These are phyloP conservation scores for Catamblyrhynchus diadema DNA, from an alignment of 2,797 vertebrate species.

Conservation along the genomic window DNA sequence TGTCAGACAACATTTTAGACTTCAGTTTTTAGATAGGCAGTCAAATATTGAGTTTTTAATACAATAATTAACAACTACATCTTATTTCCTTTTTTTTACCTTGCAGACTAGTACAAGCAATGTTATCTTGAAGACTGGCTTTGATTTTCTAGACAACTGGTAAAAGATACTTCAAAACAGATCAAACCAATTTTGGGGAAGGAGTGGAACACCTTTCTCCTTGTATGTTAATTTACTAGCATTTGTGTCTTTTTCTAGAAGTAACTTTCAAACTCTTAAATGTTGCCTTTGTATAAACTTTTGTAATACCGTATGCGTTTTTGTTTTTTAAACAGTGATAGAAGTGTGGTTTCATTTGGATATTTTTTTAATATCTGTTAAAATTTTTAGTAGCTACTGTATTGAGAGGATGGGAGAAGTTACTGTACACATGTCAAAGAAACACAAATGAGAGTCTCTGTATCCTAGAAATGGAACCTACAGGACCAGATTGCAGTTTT, in stretches of 20 bases:
- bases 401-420: background rate
- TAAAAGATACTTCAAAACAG: conserved; percentile 72
- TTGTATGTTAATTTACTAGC: conserved; percentile 49
- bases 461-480: background rate
- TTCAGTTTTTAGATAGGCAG: background rate
- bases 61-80: background rate
- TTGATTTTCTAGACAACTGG: conserved; percentile 99
- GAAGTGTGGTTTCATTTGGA: conserved; percentile 62
- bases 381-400: conserved; percentile 42
- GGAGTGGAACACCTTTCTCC: conserved; percentile 1
- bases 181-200: conserved; percentile 2
- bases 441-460: background rate
- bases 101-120: conserved; percentile 88
- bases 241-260: conserved; percentile 67
- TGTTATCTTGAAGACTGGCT: conserved; percentile 94
- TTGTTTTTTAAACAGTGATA: conserved; percentile 69
- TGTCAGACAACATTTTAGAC: background rate
- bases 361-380: conserved; percentile 56
- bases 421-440: background rate
- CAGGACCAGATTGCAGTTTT: background rate
- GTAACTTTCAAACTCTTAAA: conserved; percentile 66
- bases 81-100: background rate
- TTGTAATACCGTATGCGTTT: conserved; percentile 64
- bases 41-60: background rate
- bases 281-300: conserved; percentile 68